A percentile compares a stretch with the other conserved stretches of the same genome.
Evolutionary conservation across 1,140 invertebrate species (phyloP).

Genomic region (Nymphalis io): DNA sequence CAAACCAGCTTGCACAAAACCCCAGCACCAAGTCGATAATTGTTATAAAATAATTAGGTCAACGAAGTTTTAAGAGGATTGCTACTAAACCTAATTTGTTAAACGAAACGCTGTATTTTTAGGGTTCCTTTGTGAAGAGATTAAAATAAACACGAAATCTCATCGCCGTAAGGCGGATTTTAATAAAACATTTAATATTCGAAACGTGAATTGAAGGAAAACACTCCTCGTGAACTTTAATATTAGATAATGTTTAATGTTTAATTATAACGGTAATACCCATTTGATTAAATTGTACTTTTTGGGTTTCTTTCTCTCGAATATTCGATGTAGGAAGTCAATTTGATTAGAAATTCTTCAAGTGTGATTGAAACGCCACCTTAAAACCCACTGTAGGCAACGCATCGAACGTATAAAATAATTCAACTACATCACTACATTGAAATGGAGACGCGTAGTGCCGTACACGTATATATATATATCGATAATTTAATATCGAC

Average conservation of each 20-base stretch:
- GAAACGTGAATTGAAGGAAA: conserved; percentile 21
- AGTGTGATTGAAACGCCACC: no score
- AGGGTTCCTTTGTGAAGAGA: neutral
- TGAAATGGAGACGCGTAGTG: conserved; percentile 26
- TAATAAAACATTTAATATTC: conserved; percentile 32
- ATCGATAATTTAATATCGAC: conserved; percentile 38
- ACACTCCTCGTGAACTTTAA: conserved; percentile 5
- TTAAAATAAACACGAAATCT: conserved; percentile 3
- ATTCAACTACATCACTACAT: neutral
- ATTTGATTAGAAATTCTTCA: no score
- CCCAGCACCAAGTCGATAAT: no score
- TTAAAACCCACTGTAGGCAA: no score
- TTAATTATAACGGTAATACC: no score
- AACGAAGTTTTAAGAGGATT: no score
- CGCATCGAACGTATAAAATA: neutral
- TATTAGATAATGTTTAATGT: conserved; percentile 3
- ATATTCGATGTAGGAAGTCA: no score
- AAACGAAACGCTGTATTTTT: neutral
- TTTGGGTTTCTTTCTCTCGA: neutral
- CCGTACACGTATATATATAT: conserved; percentile 20
- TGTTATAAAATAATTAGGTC: no score
- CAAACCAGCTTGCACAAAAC: no score
- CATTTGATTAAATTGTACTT: neutral
- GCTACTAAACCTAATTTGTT: neutral
- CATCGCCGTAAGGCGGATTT: neutral